Evolutionary conservation across 1,140 invertebrate species (phyloP).

Genomic region (Lethocerus indicus): DNA sequence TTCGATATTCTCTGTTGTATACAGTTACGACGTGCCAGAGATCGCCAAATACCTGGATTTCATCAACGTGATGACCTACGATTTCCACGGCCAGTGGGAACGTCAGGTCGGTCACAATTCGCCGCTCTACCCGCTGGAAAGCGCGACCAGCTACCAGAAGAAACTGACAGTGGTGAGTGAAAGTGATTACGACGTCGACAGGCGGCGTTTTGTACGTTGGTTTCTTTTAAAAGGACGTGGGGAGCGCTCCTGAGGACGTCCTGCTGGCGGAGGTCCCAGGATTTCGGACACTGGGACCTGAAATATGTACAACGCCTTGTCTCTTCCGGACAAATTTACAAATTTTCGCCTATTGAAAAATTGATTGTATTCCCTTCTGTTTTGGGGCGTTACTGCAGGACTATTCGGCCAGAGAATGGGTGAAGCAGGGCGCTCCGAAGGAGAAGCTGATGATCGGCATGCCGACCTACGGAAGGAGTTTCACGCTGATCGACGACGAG

Average conservation of each 20-base stretch:
- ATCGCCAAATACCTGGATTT: slow-evolving; percentile 88
- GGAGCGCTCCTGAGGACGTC: too few species aligned
- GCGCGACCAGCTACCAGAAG: slow-evolving; percentile 75
- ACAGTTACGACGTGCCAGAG: slow-evolving; percentile 76
- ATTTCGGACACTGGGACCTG: too few species aligned
- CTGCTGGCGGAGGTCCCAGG: too few species aligned
- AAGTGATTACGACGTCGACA: too few species aligned
- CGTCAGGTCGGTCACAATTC: slow-evolving; percentile 82
- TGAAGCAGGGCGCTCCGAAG: slow-evolving; percentile 82
- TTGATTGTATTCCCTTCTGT: too few species aligned
- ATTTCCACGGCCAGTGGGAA: slow-evolving; percentile 89
- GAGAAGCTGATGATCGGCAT: slow-evolving; percentile 91
- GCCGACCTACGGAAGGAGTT: slow-evolving; percentile 88
- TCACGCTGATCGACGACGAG: slow-evolving; percentile 73
- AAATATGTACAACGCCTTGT: too few species aligned
- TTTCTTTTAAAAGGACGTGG: too few species aligned
- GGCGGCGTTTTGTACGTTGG: too few species aligned
- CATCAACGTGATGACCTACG: slow-evolving; percentile 90
- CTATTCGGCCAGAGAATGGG: slow-evolving; percentile 81
- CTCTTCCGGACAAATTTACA: too few species aligned
- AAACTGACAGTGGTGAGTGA: slow-evolving; percentile 71
- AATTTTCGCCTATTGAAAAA: too few species aligned
- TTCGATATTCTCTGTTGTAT: too few species aligned
- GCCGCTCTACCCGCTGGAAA: slow-evolving; percentile 73
- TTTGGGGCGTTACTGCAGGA: slow-evolving; percentile 41